Evolutionary conservation across 2,888 invertebrate species (phyloP).

Genomic region (Campoplex capitator): DNA sequence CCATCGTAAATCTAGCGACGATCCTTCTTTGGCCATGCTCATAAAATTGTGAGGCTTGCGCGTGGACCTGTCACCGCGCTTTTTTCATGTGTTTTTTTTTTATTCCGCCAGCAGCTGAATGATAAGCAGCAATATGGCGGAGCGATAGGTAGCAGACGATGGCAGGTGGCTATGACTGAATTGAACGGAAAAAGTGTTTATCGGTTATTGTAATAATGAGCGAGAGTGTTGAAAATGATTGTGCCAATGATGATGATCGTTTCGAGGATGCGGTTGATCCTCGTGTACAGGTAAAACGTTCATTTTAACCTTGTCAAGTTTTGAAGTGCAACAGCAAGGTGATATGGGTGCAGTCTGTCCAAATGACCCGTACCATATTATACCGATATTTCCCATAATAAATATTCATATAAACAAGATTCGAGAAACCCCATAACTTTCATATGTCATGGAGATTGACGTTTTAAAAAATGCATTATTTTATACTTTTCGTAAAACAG

Average conservation of each 20-base stretch:
- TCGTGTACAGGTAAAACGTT: constrained; percentile 89
- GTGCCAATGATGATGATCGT: constrained; percentile 78
- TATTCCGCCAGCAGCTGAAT: constrained; percentile 75
- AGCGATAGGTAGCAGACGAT: constrained; percentile 83
- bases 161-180: constrained; percentile 80
- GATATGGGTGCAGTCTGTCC: background rate
- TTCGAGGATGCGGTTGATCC: constrained; percentile 91
- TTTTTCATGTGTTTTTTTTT: background rate
- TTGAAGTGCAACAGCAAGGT: constrained; percentile 36
- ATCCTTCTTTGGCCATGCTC: constrained; percentile 48
- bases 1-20: constrained; percentile 33
- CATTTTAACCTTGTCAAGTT: constrained; percentile 82
- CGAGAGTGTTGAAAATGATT: constrained; percentile 75
- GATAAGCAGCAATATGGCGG: constrained; percentile 80
- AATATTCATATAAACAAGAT: background rate
- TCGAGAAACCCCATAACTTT: background rate
- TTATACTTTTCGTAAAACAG: constrained; percentile 82
- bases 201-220: constrained; percentile 73
- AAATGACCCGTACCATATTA: background rate
- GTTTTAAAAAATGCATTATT: constrained; percentile 4
- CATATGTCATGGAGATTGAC: background rate
- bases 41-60: background rate
- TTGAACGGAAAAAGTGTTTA: constrained; percentile 72
- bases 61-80: constrained; percentile 1
- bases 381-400: background rate